These are phyloP conservation scores for Noturus placidus DNA, from an alignment of 2,113 vertebrate species.

Conservation along the genomic window DNA sequence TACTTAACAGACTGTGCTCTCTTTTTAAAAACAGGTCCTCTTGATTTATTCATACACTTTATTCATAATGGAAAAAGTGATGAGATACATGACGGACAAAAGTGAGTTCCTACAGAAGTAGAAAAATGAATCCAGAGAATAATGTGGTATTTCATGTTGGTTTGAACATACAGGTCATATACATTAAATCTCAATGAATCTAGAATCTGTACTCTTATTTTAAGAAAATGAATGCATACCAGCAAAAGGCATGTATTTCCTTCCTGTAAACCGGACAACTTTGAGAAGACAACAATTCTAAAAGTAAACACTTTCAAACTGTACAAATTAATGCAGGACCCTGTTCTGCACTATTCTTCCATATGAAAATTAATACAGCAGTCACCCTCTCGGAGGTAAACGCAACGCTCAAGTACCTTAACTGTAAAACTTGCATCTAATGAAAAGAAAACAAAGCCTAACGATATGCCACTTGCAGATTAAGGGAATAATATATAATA, in stretches of 20 bases:
- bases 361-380: not conserved
- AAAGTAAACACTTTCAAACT: not conserved
- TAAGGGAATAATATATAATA: not conserved
- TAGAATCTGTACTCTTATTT: not conserved
- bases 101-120: not conserved
- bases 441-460: not conserved
- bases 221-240: not conserved
- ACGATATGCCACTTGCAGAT: not conserved
- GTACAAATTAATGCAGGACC: not conserved
- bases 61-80: not conserved
- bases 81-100: not conserved
- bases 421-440: not conserved
- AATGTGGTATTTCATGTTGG: not conserved
- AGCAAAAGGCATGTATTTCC: not conserved
- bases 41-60: conserved; percentile 4
- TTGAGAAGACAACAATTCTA: not conserved
- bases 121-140: not conserved
- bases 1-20: not conserved
- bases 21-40: not conserved
- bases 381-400: not conserved
- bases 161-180: not conserved
- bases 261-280: not conserved
- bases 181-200: not conserved
- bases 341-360: not conserved
- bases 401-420: not conserved